phyloP scores from a whole-genome alignment of 2,888 invertebrate genomes.

The Eulithis testata region DNA sequence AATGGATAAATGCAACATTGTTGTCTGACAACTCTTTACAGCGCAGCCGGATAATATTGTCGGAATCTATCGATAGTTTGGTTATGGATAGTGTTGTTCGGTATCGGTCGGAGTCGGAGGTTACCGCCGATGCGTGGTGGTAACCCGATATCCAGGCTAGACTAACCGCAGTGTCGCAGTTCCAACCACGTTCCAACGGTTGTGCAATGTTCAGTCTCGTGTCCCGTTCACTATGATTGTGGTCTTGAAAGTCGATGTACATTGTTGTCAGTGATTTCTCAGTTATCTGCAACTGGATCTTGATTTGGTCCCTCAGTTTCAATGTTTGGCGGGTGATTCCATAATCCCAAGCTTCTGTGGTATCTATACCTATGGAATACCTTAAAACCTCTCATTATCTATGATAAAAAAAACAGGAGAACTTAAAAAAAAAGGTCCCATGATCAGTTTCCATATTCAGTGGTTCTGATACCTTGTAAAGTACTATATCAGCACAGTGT shows the following conservation, averaged over 20 bases:
- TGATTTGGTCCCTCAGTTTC: slow-evolving; percentile 5
- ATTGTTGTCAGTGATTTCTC: slow-evolving; percentile 21
- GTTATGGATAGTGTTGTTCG: slow-evolving; percentile 25
- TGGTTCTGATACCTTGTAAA: too few species aligned
- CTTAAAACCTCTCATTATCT: too few species aligned
- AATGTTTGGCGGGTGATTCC: background rate
- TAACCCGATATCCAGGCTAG: slow-evolving; percentile 59
- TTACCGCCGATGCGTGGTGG: slow-evolving; percentile 66
- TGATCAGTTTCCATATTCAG: too few species aligned
- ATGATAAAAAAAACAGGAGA: too few species aligned
- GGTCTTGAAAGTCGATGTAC: slow-evolving; percentile 36
- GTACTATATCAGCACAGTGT: too few species aligned
- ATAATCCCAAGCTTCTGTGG: too few species aligned
- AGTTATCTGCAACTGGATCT: slow-evolving; percentile 15
- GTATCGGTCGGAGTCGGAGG: slow-evolving; percentile 58
- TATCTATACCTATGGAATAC: too few species aligned
- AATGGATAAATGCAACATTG: too few species aligned
- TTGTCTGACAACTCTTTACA: too few species aligned
- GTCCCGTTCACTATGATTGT: slow-evolving; percentile 53
- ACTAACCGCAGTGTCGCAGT: slow-evolving; percentile 68
- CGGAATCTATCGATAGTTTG: slow-evolving; percentile 24
- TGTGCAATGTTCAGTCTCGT: slow-evolving; percentile 63
- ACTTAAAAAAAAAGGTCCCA: too few species aligned
- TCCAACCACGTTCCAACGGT: slow-evolving; percentile 64
- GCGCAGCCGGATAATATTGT: slow-evolving; percentile 3